Percentiles rank a stretch among this genome's conserved stretches.
These are phyloP conservation scores for Anser cygnoides DNA, from an alignment of 2,113 vertebrate species.

Conservation along the genomic window DNA sequence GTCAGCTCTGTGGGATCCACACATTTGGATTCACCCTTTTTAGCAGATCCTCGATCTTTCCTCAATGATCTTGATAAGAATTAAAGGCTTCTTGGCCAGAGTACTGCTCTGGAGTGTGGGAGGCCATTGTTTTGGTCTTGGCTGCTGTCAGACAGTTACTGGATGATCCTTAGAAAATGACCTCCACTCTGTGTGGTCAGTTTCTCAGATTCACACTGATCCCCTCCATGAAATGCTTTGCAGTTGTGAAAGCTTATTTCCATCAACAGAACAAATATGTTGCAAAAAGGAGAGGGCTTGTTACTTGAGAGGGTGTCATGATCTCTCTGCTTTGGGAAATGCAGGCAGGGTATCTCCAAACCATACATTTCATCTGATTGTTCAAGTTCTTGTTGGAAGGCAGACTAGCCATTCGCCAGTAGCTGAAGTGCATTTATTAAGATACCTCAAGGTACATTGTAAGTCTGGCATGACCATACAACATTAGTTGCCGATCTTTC, in stretches of 20 bases:
- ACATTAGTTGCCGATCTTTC: neutral
- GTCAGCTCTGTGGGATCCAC: neutral
- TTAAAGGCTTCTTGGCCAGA: neutral
- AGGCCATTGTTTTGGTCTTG: neutral
- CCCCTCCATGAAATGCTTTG: neutral
- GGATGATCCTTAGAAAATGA: neutral
- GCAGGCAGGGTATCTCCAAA: neutral
- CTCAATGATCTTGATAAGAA: neutral
- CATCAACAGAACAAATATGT: neutral
- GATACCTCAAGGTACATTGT: neutral
- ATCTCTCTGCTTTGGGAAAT: neutral
- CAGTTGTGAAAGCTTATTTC: neutral
- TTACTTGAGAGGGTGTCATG: neutral
- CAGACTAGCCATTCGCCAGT: neutral
- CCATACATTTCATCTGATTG: neutral
- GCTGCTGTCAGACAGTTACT: neutral
- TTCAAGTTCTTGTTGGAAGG: neutral
- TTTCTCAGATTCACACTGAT: neutral
- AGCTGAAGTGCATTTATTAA: neutral
- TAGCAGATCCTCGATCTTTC: neutral
- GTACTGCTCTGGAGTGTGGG: neutral
- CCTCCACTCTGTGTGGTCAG: neutral
- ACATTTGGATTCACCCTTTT: neutral
- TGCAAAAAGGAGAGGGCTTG: neutral
- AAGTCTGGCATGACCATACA: neutral